phyloP scores from a whole-genome alignment of 2,797 vertebrate species.

The Dermochelys coriacea region DNA sequence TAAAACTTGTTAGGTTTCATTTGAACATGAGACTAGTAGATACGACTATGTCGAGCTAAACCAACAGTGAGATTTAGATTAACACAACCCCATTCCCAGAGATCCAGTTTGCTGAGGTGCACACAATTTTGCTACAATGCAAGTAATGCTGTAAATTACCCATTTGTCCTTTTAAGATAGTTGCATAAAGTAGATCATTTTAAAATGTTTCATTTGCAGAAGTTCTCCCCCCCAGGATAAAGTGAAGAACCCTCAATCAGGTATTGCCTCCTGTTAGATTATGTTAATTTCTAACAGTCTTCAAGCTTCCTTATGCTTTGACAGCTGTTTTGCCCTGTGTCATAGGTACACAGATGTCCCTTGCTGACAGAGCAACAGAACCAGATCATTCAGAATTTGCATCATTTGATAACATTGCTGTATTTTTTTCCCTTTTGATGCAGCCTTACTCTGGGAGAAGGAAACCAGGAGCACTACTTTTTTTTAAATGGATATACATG shows the following conservation, averaged over 20 bases:
- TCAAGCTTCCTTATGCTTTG: background rate
- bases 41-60: background rate
- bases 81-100: background rate
- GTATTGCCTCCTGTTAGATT: background rate
- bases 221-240: background rate
- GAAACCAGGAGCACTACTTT: background rate
- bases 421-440: background rate
- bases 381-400: rapidly evolving
- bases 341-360: background rate
- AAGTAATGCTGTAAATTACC: background rate
- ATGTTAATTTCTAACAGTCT: background rate
- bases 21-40: background rate
- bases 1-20: background rate
- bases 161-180: background rate
- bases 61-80: background rate
- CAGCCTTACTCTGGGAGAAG: rapidly evolving
- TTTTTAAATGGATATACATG: background rate
- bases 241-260: background rate
- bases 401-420: background rate
- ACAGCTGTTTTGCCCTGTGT: background rate
- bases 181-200: background rate
- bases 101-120: background rate
- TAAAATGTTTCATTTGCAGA: background rate
- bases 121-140: background rate
- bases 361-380: background rate